Percentiles rank a stretch among this genome's conserved stretches.
Evolutionary conservation across 2,113 vertebrate genomes (phyloP).

Genomic region (Nerophis ophidion): DNA sequence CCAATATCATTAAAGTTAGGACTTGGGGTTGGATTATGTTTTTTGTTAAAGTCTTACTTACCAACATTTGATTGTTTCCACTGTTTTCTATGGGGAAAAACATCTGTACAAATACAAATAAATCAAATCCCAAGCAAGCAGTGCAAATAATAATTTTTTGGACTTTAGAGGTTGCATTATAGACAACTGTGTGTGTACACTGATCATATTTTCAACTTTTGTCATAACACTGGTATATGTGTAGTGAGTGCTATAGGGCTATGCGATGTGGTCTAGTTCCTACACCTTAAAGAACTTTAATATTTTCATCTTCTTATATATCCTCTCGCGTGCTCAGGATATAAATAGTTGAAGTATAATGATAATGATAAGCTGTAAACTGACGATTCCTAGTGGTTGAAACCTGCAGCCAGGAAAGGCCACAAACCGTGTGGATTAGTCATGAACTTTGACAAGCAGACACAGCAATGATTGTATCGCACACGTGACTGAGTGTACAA

Average conservation of each 20-base stretch:
- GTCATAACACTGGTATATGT: constrained; percentile 2
- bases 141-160: too few species aligned
- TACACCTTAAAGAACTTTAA: constrained; percentile 3
- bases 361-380: constrained; percentile 10
- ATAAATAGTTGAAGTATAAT: constrained; percentile 7
- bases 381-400: constrained; percentile 11
- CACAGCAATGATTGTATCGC: constrained; percentile 10
- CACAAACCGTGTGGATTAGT: constrained; percentile 7
- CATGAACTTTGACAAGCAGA: constrained; percentile 37
- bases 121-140: too few species aligned
- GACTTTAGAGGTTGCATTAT: neutral
- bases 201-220: neutral
- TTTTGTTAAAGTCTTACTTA: too few species aligned
- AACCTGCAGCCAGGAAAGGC: constrained; percentile 7
- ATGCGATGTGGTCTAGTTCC: neutral
- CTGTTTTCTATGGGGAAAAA: too few species aligned
- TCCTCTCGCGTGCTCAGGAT: constrained; percentile 1
- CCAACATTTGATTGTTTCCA: too few species aligned
- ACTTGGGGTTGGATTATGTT: too few species aligned
- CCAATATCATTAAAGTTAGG: too few species aligned
- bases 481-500: constrained; percentile 38
- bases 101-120: too few species aligned
- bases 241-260: neutral
- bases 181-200: neutral
- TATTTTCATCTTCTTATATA: constrained; percentile 1